phyloP scores from a whole-genome alignment of 2,888 invertebrate genomes.

The Alsophila aescularia region DNA sequence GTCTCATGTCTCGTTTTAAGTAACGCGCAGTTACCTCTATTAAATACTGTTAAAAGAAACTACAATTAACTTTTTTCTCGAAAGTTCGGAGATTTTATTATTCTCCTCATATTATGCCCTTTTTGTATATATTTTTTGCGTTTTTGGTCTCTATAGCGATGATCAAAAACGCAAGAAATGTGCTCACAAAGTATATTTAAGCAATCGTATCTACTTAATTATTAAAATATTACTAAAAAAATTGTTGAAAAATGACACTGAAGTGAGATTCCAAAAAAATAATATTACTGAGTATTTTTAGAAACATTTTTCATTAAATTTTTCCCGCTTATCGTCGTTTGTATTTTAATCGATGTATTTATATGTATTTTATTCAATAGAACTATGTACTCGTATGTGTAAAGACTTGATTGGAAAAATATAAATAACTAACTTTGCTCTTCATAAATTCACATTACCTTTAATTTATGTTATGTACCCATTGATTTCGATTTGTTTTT shows the following conservation, averaged over 20 bases:
- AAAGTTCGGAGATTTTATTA: constrained; percentile 25
- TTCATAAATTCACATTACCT: no score
- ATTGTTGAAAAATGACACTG: constrained; percentile 63
- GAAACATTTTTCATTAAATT: constrained; percentile 58
- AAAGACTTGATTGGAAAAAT: constrained; percentile 21
- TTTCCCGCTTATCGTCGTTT: constrained; percentile 34
- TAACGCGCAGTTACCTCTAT: constrained; percentile 21
- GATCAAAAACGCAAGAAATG: constrained; percentile 10
- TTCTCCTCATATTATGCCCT: constrained; percentile 18
- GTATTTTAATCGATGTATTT: constrained; percentile 32
- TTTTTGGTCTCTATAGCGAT: background rate
- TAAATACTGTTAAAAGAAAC: constrained; percentile 48
- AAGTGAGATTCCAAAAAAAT: constrained; percentile 60
- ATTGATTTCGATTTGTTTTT: no score
- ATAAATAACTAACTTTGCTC: background rate
- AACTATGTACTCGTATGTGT: constrained; percentile 2
- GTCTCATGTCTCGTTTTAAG: constrained; percentile 6
- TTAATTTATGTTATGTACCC: no score
- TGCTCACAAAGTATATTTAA: constrained; percentile 2
- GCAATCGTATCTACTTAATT: constrained; percentile 20
- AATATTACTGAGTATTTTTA: constrained; percentile 61
- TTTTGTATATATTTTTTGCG: background rate
- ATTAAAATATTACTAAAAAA: no score
- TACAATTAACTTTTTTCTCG: constrained; percentile 45
- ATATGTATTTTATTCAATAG: constrained; percentile 4